Percentiles rank a stretch among this genome's conserved stretches.
These are phyloP conservation scores for Bombus picipes DNA, from an alignment of 1,140 invertebrate genomes.

Conservation along the genomic window DNA sequence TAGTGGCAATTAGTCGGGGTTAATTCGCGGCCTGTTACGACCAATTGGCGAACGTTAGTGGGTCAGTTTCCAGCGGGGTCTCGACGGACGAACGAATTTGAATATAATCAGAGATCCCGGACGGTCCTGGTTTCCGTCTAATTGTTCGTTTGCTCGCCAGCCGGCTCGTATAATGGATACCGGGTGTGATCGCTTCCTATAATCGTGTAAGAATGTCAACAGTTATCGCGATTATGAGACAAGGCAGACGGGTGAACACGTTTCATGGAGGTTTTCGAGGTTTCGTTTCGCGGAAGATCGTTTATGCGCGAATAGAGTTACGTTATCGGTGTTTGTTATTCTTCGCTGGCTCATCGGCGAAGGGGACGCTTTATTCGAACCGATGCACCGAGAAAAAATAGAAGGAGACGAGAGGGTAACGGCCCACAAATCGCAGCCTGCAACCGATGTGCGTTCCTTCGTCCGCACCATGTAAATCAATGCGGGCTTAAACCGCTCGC, in stretches of 20 bases:
- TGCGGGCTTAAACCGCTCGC: background rate
- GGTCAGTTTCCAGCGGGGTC: constrained; percentile 52
- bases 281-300: background rate
- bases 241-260: background rate
- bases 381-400: background rate
- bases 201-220: background rate
- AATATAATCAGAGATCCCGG: constrained; percentile 53
- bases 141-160: constrained; percentile 34
- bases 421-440: constrained; percentile 10
- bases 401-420: constrained; percentile 29
- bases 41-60: constrained; percentile 76
- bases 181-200: background rate
- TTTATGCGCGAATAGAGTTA: background rate
- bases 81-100: constrained; percentile 55
- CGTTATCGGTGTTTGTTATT: constrained; percentile 34
- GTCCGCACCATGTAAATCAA: constrained; percentile 25
- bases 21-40: constrained; percentile 76
- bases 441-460: constrained; percentile 6
- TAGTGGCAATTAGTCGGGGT: constrained; percentile 76
- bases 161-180: constrained; percentile 1
- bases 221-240: background rate
- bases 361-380: constrained; percentile 13
- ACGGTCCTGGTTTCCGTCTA: constrained; percentile 36
- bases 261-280: background rate
- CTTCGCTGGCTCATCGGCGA: background rate